Evolutionary conservation across 2,888 invertebrate genomes (phyloP).

Genomic region (Aradus depressus): DNA sequence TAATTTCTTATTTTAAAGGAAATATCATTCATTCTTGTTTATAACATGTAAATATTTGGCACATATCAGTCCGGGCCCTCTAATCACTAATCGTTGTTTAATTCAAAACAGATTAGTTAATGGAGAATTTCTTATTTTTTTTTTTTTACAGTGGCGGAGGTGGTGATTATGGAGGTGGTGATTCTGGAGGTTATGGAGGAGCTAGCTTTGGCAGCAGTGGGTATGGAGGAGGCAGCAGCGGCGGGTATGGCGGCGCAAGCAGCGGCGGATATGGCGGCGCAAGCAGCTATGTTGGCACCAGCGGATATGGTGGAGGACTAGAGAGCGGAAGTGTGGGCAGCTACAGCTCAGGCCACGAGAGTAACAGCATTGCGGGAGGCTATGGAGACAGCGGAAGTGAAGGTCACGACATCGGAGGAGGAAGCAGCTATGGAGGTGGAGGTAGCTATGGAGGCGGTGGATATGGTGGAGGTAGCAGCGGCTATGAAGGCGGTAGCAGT

Average conservation of each 20-base stretch:
- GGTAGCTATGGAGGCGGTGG: constrained; percentile 7
- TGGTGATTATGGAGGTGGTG: constrained; percentile 12
- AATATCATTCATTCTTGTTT: no score
- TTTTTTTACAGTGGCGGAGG: constrained; percentile 5
- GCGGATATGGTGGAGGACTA: not conserved
- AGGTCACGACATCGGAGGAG: constrained; percentile 1
- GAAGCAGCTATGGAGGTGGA: not conserved
- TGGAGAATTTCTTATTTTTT: not conserved
- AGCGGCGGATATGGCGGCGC: constrained; percentile 4
- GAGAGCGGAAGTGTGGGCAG: not conserved
- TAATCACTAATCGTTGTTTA: no score
- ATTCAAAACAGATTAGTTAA: not conserved
- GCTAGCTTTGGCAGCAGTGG: constrained; percentile 5
- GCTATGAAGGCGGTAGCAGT: not conserved
- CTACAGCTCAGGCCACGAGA: constrained; percentile 2
- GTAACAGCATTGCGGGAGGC: not conserved
- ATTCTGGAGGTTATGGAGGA: not conserved
- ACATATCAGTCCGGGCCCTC: no score
- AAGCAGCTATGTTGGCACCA: constrained; percentile 9
- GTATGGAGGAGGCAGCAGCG: constrained; percentile 5
- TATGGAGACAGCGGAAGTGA: not conserved
- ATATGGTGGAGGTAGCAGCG: constrained; percentile 5
- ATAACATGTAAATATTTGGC: no score
- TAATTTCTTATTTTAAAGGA: not conserved
- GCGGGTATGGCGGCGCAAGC: not conserved